Evolutionary conservation across 35 echinoderm and acorn worm species (phyloP), one percentile per base, ranked within the genome.

Genomic region (Patiria miniata): DNA sequence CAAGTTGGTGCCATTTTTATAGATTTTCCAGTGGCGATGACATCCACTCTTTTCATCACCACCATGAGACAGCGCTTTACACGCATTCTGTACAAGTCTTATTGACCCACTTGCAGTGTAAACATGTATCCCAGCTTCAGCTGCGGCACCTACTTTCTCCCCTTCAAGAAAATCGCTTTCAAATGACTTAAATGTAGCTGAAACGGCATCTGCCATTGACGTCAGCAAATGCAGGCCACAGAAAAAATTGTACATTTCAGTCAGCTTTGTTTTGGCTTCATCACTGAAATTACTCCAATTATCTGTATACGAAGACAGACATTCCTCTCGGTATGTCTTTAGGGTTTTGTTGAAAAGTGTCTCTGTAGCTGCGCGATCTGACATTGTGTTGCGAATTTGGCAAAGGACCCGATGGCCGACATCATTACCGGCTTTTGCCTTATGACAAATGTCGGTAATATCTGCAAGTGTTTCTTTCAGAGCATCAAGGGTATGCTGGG

Each of bases 351-450:
- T 91, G 61, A 84, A 91, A 58, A 55, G 40, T 0, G 77, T 28
- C 36, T 87, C 90, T 6, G 90, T 91, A 2, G 90, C 90, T 1
- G 90, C 90, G 8, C 83, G 36, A 77, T 91, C 90, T 0, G 15
- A 39, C 90, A 91, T 91, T 6, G 90, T 91, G 78, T 91, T 91
- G 7, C 83, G 57, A n/a, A 91, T 91, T 6, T 91, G 22, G 39
- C 39, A 47, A 1, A 91, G 68, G 1, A 91, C 36, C 29, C 78
- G 77, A 21, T 84, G 39, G 5, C 89, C 89, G 19, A 85, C 36
- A 68, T 85, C 37, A 28, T 65, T 23, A 4, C 82, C 82, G 30
- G 82, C 82, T 29, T 84, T 59, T 7, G 55, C 36, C 9, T 68
- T 68, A 18, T 85, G 12, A 37, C 83, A 85, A 39, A 85, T 85